Conservation (phyloP, 2,113 vertebrate species). For the Lota lota region DNA sequence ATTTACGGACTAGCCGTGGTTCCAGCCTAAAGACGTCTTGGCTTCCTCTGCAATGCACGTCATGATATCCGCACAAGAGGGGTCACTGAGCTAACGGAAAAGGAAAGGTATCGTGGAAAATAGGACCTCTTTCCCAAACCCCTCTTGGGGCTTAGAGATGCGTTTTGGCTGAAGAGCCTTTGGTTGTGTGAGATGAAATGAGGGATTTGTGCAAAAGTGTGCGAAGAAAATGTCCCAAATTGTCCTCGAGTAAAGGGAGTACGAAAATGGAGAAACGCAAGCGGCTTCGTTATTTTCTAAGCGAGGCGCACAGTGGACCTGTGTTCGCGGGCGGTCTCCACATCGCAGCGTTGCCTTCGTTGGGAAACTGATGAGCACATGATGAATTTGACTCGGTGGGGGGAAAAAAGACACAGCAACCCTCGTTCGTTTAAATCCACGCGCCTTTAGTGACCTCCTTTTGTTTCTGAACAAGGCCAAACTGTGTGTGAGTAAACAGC, state of each 20-base stretch:
- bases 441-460: neutral
- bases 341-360: neutral
- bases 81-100: no score
- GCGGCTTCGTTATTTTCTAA: neutral
- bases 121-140: no score
- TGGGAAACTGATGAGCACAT: slow-evolving; percentile 11
- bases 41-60: no score
- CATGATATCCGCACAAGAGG: no score
- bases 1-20: no score
- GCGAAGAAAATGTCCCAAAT: neutral
- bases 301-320: neutral
- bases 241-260: neutral
- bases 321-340: neutral
- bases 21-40: no score
- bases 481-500: neutral
- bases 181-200: no score
- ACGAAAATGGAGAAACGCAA: neutral
- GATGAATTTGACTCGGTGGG: slow-evolving; percentile 9
- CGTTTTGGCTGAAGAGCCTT: no score
- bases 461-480: slow-evolving; percentile 9
- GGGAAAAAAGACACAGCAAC: neutral
- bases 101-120: no score
- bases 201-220: no score
- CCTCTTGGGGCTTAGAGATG: no score
- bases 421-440: neutral